Conservation (phyloP, 2,888 invertebrate genomes). For the Bursaphelenchus okinawaensis region DNA sequence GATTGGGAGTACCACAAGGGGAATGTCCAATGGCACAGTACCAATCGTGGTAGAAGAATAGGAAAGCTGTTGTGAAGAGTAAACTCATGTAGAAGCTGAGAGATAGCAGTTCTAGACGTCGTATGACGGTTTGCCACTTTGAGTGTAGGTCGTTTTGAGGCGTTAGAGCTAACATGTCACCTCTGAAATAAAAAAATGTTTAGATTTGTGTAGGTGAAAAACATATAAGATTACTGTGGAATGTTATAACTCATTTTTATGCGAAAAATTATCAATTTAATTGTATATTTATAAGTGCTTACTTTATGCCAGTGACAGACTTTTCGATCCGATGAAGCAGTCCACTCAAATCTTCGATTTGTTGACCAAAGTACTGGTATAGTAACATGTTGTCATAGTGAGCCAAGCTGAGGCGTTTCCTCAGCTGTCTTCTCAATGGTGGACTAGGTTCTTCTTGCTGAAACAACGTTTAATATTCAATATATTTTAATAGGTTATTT, state of each 20-base stretch:
- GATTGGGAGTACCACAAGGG: slow-evolving; percentile 48
- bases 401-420: slow-evolving; percentile 44
- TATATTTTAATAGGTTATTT: no score
- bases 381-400: slow-evolving; percentile 53
- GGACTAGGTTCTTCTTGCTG: slow-evolving; percentile 35
- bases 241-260: background rate
- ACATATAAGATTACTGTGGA: background rate
- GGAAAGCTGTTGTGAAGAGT: slow-evolving; percentile 47
- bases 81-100: slow-evolving; percentile 51
- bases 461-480: background rate
- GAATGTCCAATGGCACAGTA: slow-evolving; percentile 53
- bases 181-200: no score
- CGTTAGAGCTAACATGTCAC: slow-evolving; percentile 42
- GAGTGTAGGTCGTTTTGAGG: slow-evolving; percentile 44
- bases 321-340: slow-evolving; percentile 42
- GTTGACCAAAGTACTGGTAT: slow-evolving; percentile 53
- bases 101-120: slow-evolving; percentile 51
- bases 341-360: slow-evolving; percentile 44
- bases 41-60: slow-evolving; percentile 57
- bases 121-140: slow-evolving; percentile 51
- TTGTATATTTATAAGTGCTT: no score
- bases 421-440: slow-evolving; percentile 21
- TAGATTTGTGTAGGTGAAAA: no score
- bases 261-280: background rate
- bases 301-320: slow-evolving; percentile 44